Base-by-base conservation (phyloP, 2,797 vertebrate species). In the Vultur gryphus region DNA sequence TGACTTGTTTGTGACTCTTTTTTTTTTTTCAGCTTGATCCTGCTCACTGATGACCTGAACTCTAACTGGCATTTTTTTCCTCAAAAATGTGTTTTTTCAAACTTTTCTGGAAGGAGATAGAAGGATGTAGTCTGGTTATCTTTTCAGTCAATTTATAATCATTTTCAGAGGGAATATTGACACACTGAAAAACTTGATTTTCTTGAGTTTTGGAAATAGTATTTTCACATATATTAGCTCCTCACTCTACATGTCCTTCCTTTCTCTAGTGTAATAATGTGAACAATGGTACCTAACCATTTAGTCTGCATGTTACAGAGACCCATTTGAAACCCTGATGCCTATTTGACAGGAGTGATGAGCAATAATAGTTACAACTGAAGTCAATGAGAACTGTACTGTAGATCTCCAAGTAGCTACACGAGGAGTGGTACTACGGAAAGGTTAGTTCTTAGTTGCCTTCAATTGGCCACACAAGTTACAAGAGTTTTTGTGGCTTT, bases 381-480 rank as follows among this genome's bases (percentile, higher is more conserved):
- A 65, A 59, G 44, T 52, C n/a, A 41, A 7, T 24, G 29, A 64
- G 19, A 69, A 52, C 44, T 48, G 39, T 24, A 5, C 26, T 33
- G 9, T 55, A 46, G 37, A 41, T 25, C 29, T 64, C 20, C 15
- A 35, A 51, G 43, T 24, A 62, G 62, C 26, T 31, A 21, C n/a
- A 46, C 0, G 1, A 52, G 81, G 39, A 64, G 26, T 1, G 2
- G n/a, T 70, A 66, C 23, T 61, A 51, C 1, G 6, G 28, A 49
- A 77, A 44, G 3, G 10, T 16, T 11, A 20, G 15, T 52, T 86
- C 41, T 69, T 26, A 62, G 64, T 44, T 62, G 5, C 41, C 10
- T 16, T 65, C 9, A 72, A 23, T 10, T 39, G 49, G 10, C 26
- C 20, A 64, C 31, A 23, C 25, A 59, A 75, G 43, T 82, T 25